A percentile compares a stretch with the other conserved stretches of the same genome.
Conservation (phyloP, 2,797 vertebrate genomes). For the Thalassophryne amazonica region DNA sequence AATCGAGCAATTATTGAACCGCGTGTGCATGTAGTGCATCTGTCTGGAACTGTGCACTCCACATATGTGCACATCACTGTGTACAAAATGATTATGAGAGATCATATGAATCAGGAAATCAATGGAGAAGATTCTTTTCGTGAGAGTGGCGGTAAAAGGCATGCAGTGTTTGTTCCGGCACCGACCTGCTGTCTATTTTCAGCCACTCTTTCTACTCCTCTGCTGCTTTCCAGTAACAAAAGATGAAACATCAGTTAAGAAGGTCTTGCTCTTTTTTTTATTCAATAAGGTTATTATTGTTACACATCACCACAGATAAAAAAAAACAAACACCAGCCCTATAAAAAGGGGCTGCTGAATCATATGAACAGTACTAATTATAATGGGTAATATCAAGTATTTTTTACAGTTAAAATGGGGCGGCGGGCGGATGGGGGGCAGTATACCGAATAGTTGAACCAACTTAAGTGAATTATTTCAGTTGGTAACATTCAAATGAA, state of each 20-base stretch:
- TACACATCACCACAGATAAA: constrained; percentile 73
- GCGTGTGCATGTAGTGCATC: not conserved
- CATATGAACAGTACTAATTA: constrained; percentile 57
- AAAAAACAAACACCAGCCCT: constrained; percentile 64
- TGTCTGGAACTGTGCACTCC: not conserved
- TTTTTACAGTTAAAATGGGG: constrained; percentile 62
- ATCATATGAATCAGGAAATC: constrained; percentile 36
- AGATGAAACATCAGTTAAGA: constrained; percentile 36
- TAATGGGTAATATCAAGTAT: constrained; percentile 56
- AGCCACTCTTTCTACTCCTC: not conserved
- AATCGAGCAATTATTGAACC: constrained; percentile 41
- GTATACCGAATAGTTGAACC: no score
- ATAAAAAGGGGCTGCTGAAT: constrained; percentile 60
- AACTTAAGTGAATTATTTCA: no score
- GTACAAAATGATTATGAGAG: constrained; percentile 16
- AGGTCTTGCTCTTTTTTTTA: constrained; percentile 56
- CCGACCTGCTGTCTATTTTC: constrained; percentile 24
- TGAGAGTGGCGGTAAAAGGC: constrained; percentile 30
- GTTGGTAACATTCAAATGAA: no score
- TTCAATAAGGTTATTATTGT: constrained; percentile 66
- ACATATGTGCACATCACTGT: no score
- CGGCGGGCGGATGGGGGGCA: no score
- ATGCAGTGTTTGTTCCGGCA: constrained; percentile 1
- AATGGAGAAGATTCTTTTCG: constrained; percentile 58
- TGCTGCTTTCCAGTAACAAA: constrained; percentile 21